Conservation (phyloP, 2,797 vertebrate genomes). For the Gymnoscopelus microlampas region DNA sequence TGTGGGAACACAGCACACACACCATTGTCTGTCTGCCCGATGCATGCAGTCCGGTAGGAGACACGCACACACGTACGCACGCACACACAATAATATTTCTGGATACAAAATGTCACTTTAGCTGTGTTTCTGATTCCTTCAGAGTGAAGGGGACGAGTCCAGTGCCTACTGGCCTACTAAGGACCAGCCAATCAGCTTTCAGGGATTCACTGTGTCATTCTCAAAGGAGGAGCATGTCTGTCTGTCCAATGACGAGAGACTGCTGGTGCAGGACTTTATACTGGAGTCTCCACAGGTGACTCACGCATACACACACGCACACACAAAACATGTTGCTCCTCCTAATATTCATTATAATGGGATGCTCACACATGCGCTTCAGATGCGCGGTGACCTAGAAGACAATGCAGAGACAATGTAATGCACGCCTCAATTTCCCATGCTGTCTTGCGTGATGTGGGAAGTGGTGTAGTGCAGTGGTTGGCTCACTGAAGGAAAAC, state of each 20-base stretch:
- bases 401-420: too few species aligned
- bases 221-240: constrained; percentile 87
- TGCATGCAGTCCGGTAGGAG: constrained; percentile 85
- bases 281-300: constrained; percentile 91
- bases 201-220: constrained; percentile 90
- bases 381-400: too few species aligned
- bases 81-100: neutral
- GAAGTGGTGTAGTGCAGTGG: too few species aligned
- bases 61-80: constrained; percentile 4
- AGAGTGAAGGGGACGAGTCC: constrained; percentile 78
- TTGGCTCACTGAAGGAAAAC: too few species aligned
- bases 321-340: neutral
- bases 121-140: constrained; percentile 22
- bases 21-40: constrained; percentile 90
- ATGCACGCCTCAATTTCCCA: too few species aligned
- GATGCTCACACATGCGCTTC: too few species aligned
- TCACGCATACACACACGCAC: constrained; percentile 10
- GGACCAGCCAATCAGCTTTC: constrained; percentile 92
- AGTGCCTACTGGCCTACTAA: constrained; percentile 92
- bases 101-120: too few species aligned
- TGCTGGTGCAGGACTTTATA: constrained; percentile 91
- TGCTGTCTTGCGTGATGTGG: too few species aligned
- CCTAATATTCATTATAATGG: too few species aligned
- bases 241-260: constrained; percentile 89
- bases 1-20: constrained; percentile 94